Evolutionary conservation across 1,140 invertebrate genomes (phyloP).

Genomic region (Drosophila nigrodunni): DNA sequence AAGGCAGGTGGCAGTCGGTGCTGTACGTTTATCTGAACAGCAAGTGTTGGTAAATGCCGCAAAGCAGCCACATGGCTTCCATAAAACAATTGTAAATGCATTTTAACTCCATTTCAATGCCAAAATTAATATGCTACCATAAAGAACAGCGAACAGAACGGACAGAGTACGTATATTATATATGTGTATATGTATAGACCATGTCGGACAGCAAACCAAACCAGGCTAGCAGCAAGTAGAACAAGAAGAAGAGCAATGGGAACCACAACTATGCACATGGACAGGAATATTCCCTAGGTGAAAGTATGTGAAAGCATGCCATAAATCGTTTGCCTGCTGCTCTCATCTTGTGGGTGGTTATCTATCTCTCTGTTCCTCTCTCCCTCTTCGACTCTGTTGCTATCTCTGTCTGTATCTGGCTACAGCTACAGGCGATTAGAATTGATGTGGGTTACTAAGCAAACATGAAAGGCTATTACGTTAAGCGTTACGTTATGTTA

Average conservation of each 20-base stretch:
- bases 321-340: constrained; percentile 74
- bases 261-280: constrained; percentile 61
- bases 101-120: constrained; percentile 72
- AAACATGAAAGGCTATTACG: constrained; percentile 83
- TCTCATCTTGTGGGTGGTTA: constrained; percentile 46
- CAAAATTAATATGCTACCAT: constrained; percentile 77
- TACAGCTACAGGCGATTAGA: constrained; percentile 70
- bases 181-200: background rate
- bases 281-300: constrained; percentile 79
- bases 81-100: constrained; percentile 78
- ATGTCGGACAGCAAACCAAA: background rate
- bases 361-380: constrained; percentile 8
- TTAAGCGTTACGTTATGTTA: constrained; percentile 76
- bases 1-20: background rate
- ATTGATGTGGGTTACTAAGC: constrained; percentile 83
- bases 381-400: background rate
- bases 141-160: constrained; percentile 47
- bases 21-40: background rate
- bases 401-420: constrained; percentile 30
- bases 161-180: background rate
- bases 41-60: constrained; percentile 54
- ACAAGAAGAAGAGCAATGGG: constrained; percentile 33
- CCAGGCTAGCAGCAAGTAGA: background rate
- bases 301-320: constrained; percentile 83
- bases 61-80: constrained; percentile 57